Conservation (phyloP, 2,113 vertebrate species). For the Salvelinus sp. region DNA sequence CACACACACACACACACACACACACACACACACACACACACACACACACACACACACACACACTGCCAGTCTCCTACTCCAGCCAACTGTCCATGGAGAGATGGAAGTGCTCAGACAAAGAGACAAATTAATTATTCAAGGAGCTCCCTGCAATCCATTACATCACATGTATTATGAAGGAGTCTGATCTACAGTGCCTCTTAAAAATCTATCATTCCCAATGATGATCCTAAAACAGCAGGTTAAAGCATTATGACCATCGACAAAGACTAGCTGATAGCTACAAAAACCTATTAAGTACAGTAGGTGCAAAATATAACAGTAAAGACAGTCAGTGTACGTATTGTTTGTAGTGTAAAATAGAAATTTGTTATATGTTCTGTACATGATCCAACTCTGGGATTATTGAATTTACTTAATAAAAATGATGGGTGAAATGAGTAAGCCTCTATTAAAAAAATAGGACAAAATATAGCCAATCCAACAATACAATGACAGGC, state of each 20-base stretch:
- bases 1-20: too few relatives aligned
- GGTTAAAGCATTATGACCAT: constrained; percentile 24
- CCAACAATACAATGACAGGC: too few relatives aligned
- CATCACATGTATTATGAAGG: constrained; percentile 78
- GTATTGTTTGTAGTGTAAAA: too few relatives aligned
- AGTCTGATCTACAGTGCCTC: constrained; percentile 55
- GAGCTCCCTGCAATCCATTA: constrained; percentile 73
- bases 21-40: neutral
- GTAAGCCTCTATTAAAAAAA: too few relatives aligned
- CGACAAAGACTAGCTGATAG: constrained; percentile 10
- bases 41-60: neutral
- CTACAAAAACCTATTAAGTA: neutral
- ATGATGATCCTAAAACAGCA: constrained; percentile 35
- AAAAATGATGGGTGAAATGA: too few relatives aligned
- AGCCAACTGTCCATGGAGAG: constrained; percentile 53
- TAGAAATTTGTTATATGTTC: too few relatives aligned
- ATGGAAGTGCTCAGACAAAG: constrained; percentile 72
- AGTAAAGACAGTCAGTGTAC: too few relatives aligned
- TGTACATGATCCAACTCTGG: too few relatives aligned
- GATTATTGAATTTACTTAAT: too few relatives aligned
- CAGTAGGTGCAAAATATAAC: too few relatives aligned
- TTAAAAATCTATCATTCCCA: constrained; percentile 54
- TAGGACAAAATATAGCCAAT: too few relatives aligned
- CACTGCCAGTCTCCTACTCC: neutral
- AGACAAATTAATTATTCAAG: constrained; percentile 76